Conservation (phyloP, 2,888 invertebrate species). For the Cheiracanthium punctorium region DNA sequence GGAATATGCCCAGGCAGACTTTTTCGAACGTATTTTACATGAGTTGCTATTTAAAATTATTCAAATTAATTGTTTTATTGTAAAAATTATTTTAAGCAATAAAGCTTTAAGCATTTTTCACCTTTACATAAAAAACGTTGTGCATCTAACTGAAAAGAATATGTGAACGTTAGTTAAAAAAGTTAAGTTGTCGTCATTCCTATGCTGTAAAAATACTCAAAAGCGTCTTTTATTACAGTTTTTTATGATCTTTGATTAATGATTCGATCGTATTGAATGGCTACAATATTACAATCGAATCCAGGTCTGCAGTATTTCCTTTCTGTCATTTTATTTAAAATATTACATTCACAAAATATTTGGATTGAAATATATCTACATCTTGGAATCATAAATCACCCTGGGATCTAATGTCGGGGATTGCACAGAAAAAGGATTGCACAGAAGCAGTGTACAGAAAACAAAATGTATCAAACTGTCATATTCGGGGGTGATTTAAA, state of each 20-base stretch:
- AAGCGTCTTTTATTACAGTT: no score
- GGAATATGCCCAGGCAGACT: no score
- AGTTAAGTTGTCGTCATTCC: no score
- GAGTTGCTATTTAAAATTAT: no score
- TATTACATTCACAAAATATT: neutral
- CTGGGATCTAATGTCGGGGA: neutral
- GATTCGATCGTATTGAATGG: neutral
- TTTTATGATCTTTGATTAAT: neutral
- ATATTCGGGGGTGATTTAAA: neutral
- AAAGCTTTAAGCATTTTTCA: no score
- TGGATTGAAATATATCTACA: neutral
- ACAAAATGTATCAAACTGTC: constrained; percentile 4
- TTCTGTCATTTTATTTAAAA: neutral
- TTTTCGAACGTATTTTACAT: no score
- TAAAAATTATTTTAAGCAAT: no score
- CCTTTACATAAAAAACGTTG: no score
- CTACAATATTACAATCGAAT: neutral
- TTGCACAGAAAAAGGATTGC: neutral
- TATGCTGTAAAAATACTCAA: no score
- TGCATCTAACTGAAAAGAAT: no score
- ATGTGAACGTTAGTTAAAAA: no score
- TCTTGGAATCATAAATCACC: neutral
- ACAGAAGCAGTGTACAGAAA: neutral
- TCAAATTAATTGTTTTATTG: no score
- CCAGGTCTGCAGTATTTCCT: neutral